These are phyloP conservation scores for Amphiura filiformis DNA, from an alignment of 35 echinoderm and acorn worm species.

Conservation along the genomic window DNA sequence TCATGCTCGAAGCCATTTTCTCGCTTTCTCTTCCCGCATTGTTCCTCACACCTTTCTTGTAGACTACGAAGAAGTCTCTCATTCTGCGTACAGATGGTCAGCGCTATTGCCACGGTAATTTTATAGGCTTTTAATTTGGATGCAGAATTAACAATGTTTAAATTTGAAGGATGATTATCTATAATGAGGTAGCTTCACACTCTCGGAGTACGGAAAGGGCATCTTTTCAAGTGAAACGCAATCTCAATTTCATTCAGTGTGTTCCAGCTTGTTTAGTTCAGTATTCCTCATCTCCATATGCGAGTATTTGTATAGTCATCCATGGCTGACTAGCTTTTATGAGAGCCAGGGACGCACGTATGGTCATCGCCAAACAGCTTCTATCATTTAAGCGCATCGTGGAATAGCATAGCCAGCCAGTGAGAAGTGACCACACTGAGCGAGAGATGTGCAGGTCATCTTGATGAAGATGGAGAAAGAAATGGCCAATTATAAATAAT, in stretches of 20 bases:
- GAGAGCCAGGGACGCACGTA: too few relatives aligned
- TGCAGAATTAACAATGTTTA: background rate
- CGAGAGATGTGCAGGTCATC: background rate
- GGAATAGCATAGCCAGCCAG: too few relatives aligned
- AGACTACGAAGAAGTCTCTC: background rate
- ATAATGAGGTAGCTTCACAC: background rate
- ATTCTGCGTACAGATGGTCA: background rate
- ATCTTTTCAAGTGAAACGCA: background rate
- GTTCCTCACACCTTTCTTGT: background rate
- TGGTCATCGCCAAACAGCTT: too few relatives aligned
- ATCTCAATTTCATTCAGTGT: background rate
- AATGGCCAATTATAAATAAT: background rate
- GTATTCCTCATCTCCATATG: background rate
- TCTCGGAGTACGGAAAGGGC: background rate
- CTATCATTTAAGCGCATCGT: background rate
- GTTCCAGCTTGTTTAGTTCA: background rate
- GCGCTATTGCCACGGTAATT: background rate
- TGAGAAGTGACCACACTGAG: background rate
- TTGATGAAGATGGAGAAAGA: background rate
- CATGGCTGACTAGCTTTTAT: background rate
- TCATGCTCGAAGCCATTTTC: slow-evolving; percentile 5
- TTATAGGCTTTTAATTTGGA: slow-evolving; percentile 10
- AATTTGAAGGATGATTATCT: background rate
- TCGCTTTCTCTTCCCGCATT: background rate
- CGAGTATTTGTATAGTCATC: background rate